Evolutionary conservation across 2,113 vertebrate species (phyloP), one percentile per base, ranked within the genome.

Genomic region (Acinonyx jubatus): DNA sequence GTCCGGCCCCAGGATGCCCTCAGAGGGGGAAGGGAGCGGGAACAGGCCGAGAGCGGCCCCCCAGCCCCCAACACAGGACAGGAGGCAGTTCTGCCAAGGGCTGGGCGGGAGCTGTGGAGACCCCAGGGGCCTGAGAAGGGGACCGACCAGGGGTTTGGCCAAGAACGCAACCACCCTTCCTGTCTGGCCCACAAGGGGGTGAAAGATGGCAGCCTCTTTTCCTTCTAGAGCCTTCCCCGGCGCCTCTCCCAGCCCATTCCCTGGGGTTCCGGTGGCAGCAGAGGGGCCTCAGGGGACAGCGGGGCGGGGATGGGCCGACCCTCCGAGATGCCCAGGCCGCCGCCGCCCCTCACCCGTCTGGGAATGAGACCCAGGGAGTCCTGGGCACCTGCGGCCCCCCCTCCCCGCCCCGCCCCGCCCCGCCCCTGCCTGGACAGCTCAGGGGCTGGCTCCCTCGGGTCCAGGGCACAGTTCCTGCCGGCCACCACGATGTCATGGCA

Each of bases 311-410:
- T 48, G 41, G 41, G 41, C 73, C 48, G 73, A 78, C 31, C 21
- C 80, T 71, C 23, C 1, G 0, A n/a, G 50, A 66, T 18, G 78
- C 27, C 11, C 4, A 7, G 31, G 74, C 10, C 1, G 16, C 38
- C 9, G 21, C 76, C 1, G 3, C 15, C 84, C 31, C n/a, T 38
- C 61, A 38, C 16, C 33, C 13, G 19, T 1, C 1, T n/a, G 12
- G 73, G 41, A 50, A 19, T 36, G 45, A 1, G 1, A 9, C 29
- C 41, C 19, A 25, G 65, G 68, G 29, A 50, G 27, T 33, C 41
- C 0, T 7, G 3, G 38, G 25, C 33, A 27, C 63, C 73, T 8
- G n/a, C 0, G 5, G 7, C n/a, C 23, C 57, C 57, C 41, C 7
- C 41, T 45, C 41, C 7, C 41, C 41, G 41, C 57, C 55, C 21